A percentile compares a stretch with the other conserved stretches of the same genome.
These are phyloP conservation scores for Scaptomyza polygonia DNA, from an alignment of 2,888 invertebrate genomes.

Conservation along the genomic window DNA sequence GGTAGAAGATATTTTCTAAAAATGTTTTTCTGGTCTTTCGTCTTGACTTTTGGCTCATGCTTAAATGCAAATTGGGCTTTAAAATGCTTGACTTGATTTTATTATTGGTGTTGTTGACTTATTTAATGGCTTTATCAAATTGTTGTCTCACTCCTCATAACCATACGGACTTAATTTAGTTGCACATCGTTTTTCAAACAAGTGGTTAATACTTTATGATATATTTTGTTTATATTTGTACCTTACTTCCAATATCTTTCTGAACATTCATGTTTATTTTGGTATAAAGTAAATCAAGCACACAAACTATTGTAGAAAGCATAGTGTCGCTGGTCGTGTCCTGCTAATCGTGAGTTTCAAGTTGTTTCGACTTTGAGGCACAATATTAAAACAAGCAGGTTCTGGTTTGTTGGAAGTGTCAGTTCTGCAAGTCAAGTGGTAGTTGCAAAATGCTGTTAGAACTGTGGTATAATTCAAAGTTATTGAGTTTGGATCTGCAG, in stretches of 20 bases:
- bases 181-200: no score
- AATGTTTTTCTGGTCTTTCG: no score
- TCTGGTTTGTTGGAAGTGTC: constrained; percentile 4
- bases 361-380: not conserved
- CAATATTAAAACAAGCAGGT: constrained; percentile 2
- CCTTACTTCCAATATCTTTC: no score
- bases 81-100: constrained; percentile 16
- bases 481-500: constrained; percentile 53
- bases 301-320: no score
- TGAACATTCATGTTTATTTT: no score
- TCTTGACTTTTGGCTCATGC: constrained; percentile 22
- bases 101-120: constrained; percentile 37
- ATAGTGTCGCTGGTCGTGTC: constrained; percentile 1
- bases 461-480: constrained; percentile 44
- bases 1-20: constrained; percentile 15
- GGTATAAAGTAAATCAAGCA: no score
- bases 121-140: constrained; percentile 47
- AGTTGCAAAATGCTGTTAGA: constrained; percentile 25
- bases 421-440: constrained; percentile 23
- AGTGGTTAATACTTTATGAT: no score
- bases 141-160: constrained; percentile 22
- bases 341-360: not conserved
- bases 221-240: no score
- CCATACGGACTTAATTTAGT: no score
- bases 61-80: constrained; percentile 56